Conservation (phyloP, 2,888 invertebrate species). For the Amiota communis region DNA sequence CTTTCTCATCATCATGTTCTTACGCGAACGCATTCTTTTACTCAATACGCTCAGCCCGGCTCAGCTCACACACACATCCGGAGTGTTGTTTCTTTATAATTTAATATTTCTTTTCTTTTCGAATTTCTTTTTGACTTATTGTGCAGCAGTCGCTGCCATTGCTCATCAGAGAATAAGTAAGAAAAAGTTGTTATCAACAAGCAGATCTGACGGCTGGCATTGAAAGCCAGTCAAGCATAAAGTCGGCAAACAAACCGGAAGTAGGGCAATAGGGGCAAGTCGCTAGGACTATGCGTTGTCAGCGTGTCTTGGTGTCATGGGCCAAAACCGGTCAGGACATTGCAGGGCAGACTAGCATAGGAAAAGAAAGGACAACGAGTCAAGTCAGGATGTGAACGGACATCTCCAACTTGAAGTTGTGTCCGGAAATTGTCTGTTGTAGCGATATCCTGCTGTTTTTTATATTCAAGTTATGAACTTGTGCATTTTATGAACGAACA, state of each 20-base stretch:
- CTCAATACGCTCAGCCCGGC: slow-evolving; percentile 38
- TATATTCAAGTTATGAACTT: slow-evolving; percentile 68
- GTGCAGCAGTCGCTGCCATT: slow-evolving; percentile 33
- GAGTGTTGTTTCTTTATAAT: slow-evolving; percentile 60
- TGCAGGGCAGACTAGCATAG: not conserved
- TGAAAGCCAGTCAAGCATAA: slow-evolving; percentile 59
- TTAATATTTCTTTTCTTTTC: slow-evolving; percentile 47
- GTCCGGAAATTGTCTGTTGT: slow-evolving; percentile 70
- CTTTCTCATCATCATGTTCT: not conserved
- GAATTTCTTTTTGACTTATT: slow-evolving; percentile 24
- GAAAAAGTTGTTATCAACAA: slow-evolving; percentile 20
- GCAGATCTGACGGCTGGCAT: slow-evolving; percentile 47
- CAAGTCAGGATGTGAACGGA: slow-evolving; percentile 10
- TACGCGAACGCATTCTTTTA: slow-evolving; percentile 46
- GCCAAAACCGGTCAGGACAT: not conserved
- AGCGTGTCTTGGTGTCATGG: slow-evolving; percentile 23
- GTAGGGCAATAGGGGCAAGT: slow-evolving; percentile 36
- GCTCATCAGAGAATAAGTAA: slow-evolving; percentile 23
- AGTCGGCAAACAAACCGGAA: slow-evolving; percentile 61
- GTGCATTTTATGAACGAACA: slow-evolving; percentile 40
- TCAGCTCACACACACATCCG: slow-evolving; percentile 57
- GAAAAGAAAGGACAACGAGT: not conserved
- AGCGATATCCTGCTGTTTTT: slow-evolving; percentile 70
- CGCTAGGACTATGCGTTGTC: slow-evolving; percentile 12
- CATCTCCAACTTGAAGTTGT: slow-evolving; percentile 63